Evolutionary conservation across 2,797 vertebrate species (phyloP).

Genomic region (Chelonia mydas): DNA sequence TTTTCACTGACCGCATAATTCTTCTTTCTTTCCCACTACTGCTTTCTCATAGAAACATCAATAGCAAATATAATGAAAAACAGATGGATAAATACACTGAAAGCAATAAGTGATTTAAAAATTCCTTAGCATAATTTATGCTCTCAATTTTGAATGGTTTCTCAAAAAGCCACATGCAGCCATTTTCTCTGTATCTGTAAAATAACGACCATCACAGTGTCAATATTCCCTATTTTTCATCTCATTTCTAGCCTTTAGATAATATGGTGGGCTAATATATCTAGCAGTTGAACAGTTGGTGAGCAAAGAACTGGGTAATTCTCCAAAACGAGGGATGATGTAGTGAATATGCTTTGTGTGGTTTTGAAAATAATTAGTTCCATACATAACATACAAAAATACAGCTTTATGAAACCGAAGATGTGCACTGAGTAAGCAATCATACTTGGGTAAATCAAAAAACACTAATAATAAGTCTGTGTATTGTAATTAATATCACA

Average conservation of each 20-base stretch:
- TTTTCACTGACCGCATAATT: not conserved
- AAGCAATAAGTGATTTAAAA: not conserved
- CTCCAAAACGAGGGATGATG: not conserved
- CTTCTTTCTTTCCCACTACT: not conserved
- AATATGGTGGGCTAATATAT: not conserved
- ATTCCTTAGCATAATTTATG: not conserved
- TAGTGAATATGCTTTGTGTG: not conserved
- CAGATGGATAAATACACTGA: not conserved
- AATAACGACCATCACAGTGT: not conserved
- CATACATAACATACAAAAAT: not conserved
- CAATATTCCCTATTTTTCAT: not conserved
- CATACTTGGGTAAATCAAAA: not conserved
- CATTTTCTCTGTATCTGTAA: not conserved
- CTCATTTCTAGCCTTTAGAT: conserved; percentile 1
- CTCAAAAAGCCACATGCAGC: not conserved
- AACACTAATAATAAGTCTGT: not conserved
- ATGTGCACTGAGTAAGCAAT: not conserved
- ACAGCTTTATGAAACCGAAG: not conserved
- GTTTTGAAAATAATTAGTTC: not conserved
- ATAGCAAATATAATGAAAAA: not conserved
- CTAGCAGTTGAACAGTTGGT: not conserved
- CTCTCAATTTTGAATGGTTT: not conserved
- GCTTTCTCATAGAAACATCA: not conserved
- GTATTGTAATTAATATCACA: not conserved
- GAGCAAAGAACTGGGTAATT: not conserved